Conservation (phyloP, 2,113 vertebrate species). For the Rhynchopsitta pachyrhyncha region DNA sequence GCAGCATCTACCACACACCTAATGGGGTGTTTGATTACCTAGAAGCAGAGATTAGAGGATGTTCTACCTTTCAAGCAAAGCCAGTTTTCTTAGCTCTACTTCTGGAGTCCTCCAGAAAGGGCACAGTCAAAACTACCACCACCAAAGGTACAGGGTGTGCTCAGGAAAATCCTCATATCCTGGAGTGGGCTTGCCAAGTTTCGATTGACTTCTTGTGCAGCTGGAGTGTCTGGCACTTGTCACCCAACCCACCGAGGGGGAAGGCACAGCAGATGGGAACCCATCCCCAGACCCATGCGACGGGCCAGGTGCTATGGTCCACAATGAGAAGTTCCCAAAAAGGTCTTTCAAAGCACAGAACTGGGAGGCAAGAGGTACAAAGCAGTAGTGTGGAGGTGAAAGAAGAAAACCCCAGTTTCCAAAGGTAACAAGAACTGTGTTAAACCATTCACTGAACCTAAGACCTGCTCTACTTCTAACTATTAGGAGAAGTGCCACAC, state of each 20-base stretch:
- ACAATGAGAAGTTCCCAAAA: background rate
- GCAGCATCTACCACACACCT: background rate
- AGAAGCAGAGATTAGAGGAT: background rate
- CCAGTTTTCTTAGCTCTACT: background rate
- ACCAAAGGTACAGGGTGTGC: background rate
- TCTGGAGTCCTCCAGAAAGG: background rate
- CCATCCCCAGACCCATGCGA: background rate
- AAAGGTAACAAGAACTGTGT: background rate
- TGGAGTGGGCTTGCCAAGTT: background rate
- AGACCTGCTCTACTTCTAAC: background rate
- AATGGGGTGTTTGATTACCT: background rate
- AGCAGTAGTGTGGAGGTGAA: background rate
- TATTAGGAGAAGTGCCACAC: background rate
- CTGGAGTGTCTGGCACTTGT: background rate
- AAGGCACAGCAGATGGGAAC: background rate
- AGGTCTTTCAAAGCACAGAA: background rate
- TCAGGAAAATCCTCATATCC: rapidly evolving
- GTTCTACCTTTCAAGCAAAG: background rate
- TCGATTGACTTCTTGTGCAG: background rate
- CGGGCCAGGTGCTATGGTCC: background rate
- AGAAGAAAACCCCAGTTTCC: background rate
- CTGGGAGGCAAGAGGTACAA: background rate
- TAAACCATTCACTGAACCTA: background rate
- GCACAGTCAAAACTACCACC: background rate
- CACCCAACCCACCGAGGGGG: background rate